Base-by-base conservation (phyloP, 2,888 invertebrate genomes). In the Cantharis lateralis region DNA sequence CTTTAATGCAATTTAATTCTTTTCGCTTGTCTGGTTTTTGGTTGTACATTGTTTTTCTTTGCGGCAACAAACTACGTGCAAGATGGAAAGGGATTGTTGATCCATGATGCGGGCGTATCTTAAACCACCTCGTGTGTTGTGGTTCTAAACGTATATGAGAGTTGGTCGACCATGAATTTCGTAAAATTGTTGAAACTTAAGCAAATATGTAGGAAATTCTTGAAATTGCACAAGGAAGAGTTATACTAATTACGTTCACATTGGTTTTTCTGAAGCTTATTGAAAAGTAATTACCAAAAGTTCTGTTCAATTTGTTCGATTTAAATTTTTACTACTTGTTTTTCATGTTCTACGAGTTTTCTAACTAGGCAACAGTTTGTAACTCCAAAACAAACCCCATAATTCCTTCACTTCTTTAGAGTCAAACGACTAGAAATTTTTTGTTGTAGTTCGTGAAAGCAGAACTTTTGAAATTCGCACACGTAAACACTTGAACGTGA, bases 81-180 rank as follows among this genome's bases (percentile, higher is more conserved):
- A 71, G 73, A 63, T 32, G 68, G 62, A 71, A 78, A 77, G 70
- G 74, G 73, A 83, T 80, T 78, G 83, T 81, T 83, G 82, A 83
- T 83, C 80, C 80, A 83, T 80, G 80, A 74, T 80, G 80, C 78
- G 81, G 82, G 80, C 81, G 81, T 80, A 83, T 83, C 82, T 80
- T 80, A 80, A 82, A 82, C 83, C 82, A 76, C 81, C 77, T 78
- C 81, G 80, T 83, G 81, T 78, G 80, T 82, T 81, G 81, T 77
- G 80, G 79, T 76, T 78, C 72, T 77, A 78, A 79, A 82, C 76
- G 78, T 77, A 80, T 75, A 80, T 75, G 77, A 73, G 78, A 74
- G 72, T 75, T 73, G 73, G 68, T 74, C 68, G 78, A 75, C 73
- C 77, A 70, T 74, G 74, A 78, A 79, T 78, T 78, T 15, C 66